Conservation (phyloP, 1,140 invertebrate species). For the Patella vulgata region DNA sequence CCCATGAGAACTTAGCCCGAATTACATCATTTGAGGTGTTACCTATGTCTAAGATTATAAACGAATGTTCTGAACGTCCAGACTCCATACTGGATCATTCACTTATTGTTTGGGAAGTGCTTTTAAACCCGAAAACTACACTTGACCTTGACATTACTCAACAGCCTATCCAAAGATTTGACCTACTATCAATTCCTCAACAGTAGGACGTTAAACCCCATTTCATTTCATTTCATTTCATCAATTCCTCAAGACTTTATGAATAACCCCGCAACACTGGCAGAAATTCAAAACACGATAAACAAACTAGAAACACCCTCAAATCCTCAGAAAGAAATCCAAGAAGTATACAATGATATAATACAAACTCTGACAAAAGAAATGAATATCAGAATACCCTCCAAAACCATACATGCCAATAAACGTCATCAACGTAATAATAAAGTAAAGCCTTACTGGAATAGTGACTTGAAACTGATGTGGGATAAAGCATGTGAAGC, state of each 20-base stretch:
- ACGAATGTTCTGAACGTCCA: neutral
- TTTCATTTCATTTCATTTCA: no score
- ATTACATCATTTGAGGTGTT: constrained; percentile 6
- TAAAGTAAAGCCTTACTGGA: neutral
- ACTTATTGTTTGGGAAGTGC: constrained; percentile 2
- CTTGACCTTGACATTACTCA: neutral
- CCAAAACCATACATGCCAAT: neutral
- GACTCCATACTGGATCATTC: constrained; percentile 11
- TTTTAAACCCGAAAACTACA: neutral
- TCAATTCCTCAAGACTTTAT: constrained; percentile 9
- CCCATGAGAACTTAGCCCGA: constrained; percentile 9
- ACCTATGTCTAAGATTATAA: constrained; percentile 9
- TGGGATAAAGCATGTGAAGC: no score
- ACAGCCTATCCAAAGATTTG: no score
- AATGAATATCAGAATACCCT: constrained; percentile 13
- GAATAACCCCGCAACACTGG: neutral
- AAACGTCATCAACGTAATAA: neutral
- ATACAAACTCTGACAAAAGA: neutral
- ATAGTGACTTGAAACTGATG: no score
- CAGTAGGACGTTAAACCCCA: no score
- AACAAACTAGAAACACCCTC: neutral
- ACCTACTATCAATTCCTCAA: no score
- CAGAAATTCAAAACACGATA: constrained; percentile 1
- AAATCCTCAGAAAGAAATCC: neutral
- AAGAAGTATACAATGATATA: constrained; percentile 20